Evolutionary conservation across 2,113 vertebrate genomes (phyloP).

Genomic region (Phyllostomus discolor): DNA sequence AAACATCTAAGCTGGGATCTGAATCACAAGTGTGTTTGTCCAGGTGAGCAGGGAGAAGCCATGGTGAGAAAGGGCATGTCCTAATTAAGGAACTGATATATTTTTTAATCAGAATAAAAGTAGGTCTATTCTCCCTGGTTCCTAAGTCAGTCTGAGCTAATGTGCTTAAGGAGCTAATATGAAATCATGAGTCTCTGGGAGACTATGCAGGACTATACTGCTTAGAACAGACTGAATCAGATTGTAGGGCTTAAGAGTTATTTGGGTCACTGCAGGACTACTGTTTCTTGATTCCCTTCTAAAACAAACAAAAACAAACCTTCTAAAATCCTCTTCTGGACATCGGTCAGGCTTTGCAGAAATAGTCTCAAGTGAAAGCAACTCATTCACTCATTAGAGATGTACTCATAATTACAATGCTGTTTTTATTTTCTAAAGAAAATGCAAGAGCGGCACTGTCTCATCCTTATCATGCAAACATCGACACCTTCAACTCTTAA

Average conservation of each 20-base stretch:
- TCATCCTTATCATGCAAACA: not conserved
- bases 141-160: not conserved
- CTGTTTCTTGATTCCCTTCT: not conserved
- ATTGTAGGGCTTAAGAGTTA: not conserved
- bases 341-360: not conserved
- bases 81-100: not conserved
- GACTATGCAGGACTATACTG: not conserved
- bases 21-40: not conserved
- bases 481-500: rapidly evolving
- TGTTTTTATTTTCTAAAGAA: not conserved
- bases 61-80: not conserved
- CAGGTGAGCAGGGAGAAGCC: not conserved
- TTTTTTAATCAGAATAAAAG: not conserved
- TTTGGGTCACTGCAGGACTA: not conserved
- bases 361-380: not conserved
- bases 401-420: not conserved
- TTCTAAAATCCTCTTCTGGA: not conserved
- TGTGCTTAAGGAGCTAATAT: not conserved
- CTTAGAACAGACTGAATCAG: not conserved
- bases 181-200: not conserved
- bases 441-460: not conserved
- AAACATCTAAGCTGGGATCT: not conserved
- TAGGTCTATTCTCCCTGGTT: not conserved
- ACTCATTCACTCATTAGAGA: not conserved
- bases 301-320: not conserved